Base-by-base conservation (phyloP, 2,888 invertebrate genomes). In the Sepiola atlantica region DNA sequence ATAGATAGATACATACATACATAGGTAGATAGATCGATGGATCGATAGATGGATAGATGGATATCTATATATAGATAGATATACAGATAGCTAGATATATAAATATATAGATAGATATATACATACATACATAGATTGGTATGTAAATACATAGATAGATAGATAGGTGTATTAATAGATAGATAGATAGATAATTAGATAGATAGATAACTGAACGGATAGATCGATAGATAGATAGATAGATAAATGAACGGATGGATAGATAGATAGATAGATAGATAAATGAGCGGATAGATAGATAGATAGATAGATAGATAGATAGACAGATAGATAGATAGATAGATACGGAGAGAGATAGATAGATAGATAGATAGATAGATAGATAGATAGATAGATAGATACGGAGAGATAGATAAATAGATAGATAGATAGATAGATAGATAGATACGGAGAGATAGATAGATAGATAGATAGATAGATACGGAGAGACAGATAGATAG, bases 221-320 rank as follows among this genome's bases (percentile, higher is more conserved):
- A 90, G 90, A 90, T 90, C 10, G 90, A 90, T 90, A 90, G 90
- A 90, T 90, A 90, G 90, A 90, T 90, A 12, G 90, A 90, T 90
- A 90, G 90, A 90, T 90, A 90, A 24, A 90, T 90, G 24, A 4
- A n/a, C n/a, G n/a, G n/a, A n/a, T n/a, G n/a, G n/a, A n/a, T n/a
- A n/a, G 8, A n/a, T n/a, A n/a, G n/a, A n/a, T n/a, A n/a, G n/a
- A n/a, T n/a, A n/a, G n/a, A n/a, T n/a, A n/a, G n/a, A n/a, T n/a
- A n/a, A n/a, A n/a, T n/a, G n/a, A n/a, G n/a, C n/a, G n/a, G n/a
- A n/a, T n/a, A n/a, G n/a, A n/a, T n/a, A n/a, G n/a, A n/a, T n/a
- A n/a, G n/a, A n/a, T n/a, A n/a, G n/a, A n/a, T n/a, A n/a, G 28
- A 90, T 16, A 90, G 90, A 90, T 16, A 90, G 90, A 21, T 24